Base-by-base conservation (phyloP, 2,113 vertebrate genomes). In the Phasianus colchicus region DNA sequence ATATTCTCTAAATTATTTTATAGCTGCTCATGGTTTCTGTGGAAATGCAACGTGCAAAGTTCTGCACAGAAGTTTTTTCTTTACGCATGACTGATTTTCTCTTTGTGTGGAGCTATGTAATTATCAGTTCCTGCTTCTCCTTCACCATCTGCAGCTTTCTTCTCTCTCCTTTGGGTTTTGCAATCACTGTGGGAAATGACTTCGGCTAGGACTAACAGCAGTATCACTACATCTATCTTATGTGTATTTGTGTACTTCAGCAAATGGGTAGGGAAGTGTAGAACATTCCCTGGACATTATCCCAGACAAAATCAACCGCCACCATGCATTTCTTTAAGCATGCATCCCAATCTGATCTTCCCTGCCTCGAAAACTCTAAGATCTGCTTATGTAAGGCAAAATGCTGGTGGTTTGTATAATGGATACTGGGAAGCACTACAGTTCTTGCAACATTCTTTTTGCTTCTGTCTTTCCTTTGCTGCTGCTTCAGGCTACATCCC, bases 181-280 rank as follows among this genome's bases (percentile, higher is more conserved):
- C 58, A 88, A 4, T 79, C 83, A 10, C 32, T 27, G 58, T 52
- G 66, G 47, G 74, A 72, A 84, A 50, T 17, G 22, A 70, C 72
- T 76, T 54, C 43, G 67, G 4, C 42, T n/a, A 63, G 10, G 5
- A 36, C 30, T 10, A 79, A 43, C 36, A 50, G 67, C 54, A 16
- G 0, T 42, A 77, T 38, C 48, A 11, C 40, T 47, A 18, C 17
- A 36, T 52, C 11, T 81, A 18, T 19, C 13, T 38, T 19, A 4
- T 4, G 11, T 30, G 29, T 3, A 69, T 40, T 55, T 5, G 13
- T 36, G 40, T 3, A 69, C 52, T 54, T 76, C 32, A 14, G 64
- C 27, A 57, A 25, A 6, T 30, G 0, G 3, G 16, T 55, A 13
- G 36, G 29, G 3, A 30, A 0, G 3, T 6, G 14, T 3, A 54